Evolutionary conservation across 2,888 invertebrate species (phyloP).

Genomic region (Drosophila mimetica): DNA sequence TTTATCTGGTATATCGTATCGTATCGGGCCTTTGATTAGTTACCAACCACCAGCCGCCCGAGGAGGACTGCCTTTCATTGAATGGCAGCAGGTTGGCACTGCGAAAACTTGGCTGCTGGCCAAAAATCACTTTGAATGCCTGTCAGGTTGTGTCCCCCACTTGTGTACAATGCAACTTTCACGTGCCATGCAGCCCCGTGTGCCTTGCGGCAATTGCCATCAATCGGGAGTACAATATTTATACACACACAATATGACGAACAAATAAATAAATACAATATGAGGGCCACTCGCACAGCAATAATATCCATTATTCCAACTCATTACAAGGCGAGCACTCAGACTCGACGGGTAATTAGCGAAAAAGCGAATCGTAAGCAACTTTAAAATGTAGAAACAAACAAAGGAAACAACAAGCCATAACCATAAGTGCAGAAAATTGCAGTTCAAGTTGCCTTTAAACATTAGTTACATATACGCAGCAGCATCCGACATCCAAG

Average conservation of each 20-base stretch:
- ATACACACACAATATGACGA: not conserved
- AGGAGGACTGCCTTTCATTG: constrained; percentile 22
- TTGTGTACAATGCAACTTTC: constrained; percentile 35
- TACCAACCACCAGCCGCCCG: constrained; percentile 17
- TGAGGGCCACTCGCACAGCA: not conserved
- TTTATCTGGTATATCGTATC: constrained; percentile 51
- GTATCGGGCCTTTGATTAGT: constrained; percentile 57
- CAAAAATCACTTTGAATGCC: constrained; percentile 64
- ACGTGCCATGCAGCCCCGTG: constrained; percentile 3
- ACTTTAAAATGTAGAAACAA: not conserved
- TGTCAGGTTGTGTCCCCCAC: constrained; percentile 44
- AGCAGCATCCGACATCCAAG: not conserved
- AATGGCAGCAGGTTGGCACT: constrained; percentile 54
- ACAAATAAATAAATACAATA: constrained; percentile 8
- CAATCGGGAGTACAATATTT: constrained; percentile 28
- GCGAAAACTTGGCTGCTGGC: constrained; percentile 64
- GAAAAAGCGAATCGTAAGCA: constrained; percentile 3
- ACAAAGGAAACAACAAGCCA: constrained; percentile 9
- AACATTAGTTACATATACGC: not conserved
- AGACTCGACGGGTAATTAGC: constrained; percentile 15
- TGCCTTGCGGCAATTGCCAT: constrained; percentile 35
- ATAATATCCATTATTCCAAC: constrained; percentile 2
- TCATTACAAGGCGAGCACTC: not conserved
- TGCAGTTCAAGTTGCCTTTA: not conserved
- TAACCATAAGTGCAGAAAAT: not conserved